Evolutionary conservation across 2,888 invertebrate species (phyloP), one percentile per base, ranked within the genome.

Genomic region (Temnothorax rugatulus): DNA sequence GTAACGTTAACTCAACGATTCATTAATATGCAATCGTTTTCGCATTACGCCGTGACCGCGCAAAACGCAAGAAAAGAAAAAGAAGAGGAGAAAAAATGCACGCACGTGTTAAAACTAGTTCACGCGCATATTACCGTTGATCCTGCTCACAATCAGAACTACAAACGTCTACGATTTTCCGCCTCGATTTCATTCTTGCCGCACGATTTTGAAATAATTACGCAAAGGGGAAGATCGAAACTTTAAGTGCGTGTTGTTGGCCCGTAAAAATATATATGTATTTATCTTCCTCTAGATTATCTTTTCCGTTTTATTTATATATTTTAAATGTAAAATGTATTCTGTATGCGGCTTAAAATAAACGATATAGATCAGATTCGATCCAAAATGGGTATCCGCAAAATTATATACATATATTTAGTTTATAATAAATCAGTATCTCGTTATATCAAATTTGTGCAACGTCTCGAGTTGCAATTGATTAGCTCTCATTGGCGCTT

Each of bases 21-120:
- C 92, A 93, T 92, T 92, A 93, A 92, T 93, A 92, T 92, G 90
- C 92, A 92, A 88, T 87, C 89, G 91, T 92, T 92, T 92, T 92
- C 89, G 86, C 89, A 25, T 66, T 44, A 66, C 64, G 41, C 21
- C 13, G 15, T 21, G 64, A 21, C 8, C 64, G 15, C 9, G 13
- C 21, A 64, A 66, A 66, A 44, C 44, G 4, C 13, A 21, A 15
- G 13, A 44, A 47, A 47, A 64, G 38, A n/a, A 11, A 3, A 18
- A 63, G 34, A 8, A 64, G 5, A 29, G 8, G 3, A 21, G 15
- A 85, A 85, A 88, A 75, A 61, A 66, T 50, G 84, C 84, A 84
- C 41, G 77, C 85, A 84, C 85, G 88, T 88, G 88, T 90, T 85
- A 88, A 90, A 90, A 85, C 68, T 85, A 50, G 85, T 68, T 57